Conservation (phyloP, 92 coral and sea anemone species). For the Paramuricea clavata region DNA sequence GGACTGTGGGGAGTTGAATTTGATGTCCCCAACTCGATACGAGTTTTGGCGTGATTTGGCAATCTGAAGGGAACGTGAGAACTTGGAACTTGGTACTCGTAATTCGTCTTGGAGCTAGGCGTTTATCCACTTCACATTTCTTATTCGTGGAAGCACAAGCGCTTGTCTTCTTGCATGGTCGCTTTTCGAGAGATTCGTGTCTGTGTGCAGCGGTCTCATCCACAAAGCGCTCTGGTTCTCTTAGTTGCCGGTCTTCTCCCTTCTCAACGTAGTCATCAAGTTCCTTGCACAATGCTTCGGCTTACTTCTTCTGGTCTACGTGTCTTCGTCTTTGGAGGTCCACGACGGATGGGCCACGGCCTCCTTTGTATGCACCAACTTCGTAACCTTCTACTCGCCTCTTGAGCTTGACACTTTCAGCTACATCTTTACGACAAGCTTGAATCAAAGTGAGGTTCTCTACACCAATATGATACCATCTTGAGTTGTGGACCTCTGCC, state of each 20-base stretch:
- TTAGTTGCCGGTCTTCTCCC: constrained; percentile 31
- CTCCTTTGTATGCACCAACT: constrained; percentile 61
- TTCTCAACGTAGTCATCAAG: constrained; percentile 54
- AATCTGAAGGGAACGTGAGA: constrained; percentile 63
- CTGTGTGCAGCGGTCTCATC: constrained; percentile 68
- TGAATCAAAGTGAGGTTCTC: constrained; percentile 67
- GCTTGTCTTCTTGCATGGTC: constrained; percentile 11
- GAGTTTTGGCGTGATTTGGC: constrained; percentile 61
- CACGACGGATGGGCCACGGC: constrained; percentile 58
- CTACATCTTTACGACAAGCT: constrained; percentile 68
- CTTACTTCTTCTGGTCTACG: constrained; percentile 56
- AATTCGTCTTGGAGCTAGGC: constrained; percentile 40
- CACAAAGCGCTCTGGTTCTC: constrained; percentile 49
- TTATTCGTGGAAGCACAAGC: too few relatives aligned
- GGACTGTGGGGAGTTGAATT: constrained; percentile 33
- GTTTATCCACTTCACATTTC: background rate
- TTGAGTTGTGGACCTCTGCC: constrained; percentile 66
- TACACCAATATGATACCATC: constrained; percentile 67
- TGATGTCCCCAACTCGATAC: constrained; percentile 47
- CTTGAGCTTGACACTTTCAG: constrained; percentile 60
- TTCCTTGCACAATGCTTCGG: constrained; percentile 55
- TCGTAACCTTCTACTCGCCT: constrained; percentile 61
- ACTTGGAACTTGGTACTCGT: constrained; percentile 63
- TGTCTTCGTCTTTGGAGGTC: constrained; percentile 60
- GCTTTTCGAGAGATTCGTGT: constrained; percentile 60